Base-by-base conservation (phyloP, 2,113 vertebrate genomes). In the Hippocampus guttulatus region DNA sequence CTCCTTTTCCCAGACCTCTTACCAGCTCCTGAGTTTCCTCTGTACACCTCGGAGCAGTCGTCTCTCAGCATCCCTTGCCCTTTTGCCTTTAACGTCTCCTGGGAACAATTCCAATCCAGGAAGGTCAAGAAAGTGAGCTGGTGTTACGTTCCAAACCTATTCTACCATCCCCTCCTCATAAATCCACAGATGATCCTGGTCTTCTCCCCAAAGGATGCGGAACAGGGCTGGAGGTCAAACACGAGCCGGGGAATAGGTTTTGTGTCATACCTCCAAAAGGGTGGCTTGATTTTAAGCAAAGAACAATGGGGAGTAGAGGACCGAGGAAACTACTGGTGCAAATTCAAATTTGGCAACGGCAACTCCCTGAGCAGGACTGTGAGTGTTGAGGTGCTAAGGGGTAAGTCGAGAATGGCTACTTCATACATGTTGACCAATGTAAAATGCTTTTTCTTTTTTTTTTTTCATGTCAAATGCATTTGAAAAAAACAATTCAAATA, bases 301-400 rank as follows among this genome's bases (percentile, higher is more conserved):
- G 54, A 3, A 0, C 5, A 0, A 25, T 78, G 70, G 12, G 55
- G 0, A 30, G 40, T 41, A 33, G 65, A 61, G 0, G 69, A 91
- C 65, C 23, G 40, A 18, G 92, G 92, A 38, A 4, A 8, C 1
- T 93, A 92, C 62, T 64, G 1, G 0, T 92, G 90, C 63, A 6
- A 33, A 3, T 25, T 92, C 49, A 57, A 21, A 5, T 85, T 92
- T 8, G 10, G 15, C 0, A 20, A 25, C 1, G 40, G 8, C 0
- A 1, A 0, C 5, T 68, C 0, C 2, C 57, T 89, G 47, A n/a
- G 0, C 0, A 79, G 67, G 1, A 75, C 1, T 2, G 69, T 90
- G 0, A 15, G 10, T 0, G 72, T 93, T 49, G 65, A 92, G 23
- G 80, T 93, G 70, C 67, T 93, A 70, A 64, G 88, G 62, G 75